Conservation (phyloP, 2,888 invertebrate genomes). For the Catotricha subobsoleta region DNA sequence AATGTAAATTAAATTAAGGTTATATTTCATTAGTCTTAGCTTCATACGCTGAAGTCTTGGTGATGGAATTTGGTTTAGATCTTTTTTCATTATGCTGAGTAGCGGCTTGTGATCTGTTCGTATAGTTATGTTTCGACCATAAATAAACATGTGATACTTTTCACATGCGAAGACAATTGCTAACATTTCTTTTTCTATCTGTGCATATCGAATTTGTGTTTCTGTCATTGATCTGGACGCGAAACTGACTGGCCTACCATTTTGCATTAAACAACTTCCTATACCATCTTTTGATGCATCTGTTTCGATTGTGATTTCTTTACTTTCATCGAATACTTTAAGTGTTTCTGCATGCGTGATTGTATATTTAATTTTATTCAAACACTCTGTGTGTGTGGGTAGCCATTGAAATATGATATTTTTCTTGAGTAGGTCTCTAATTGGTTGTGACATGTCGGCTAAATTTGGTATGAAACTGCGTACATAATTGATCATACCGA, state of each 20-base stretch:
- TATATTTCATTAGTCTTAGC: constrained; percentile 12
- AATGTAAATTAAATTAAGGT: constrained; percentile 10
- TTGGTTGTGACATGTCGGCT: constrained; percentile 5
- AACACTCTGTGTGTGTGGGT: constrained; percentile 8
- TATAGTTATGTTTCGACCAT: constrained; percentile 9
- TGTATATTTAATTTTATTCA: constrained; percentile 9
- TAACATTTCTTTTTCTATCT: constrained; percentile 13
- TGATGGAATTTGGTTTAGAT: constrained; percentile 9
- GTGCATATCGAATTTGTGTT: constrained; percentile 10
- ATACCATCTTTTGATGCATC: constrained; percentile 11
- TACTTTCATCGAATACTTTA: constrained; percentile 9
- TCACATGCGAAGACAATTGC: constrained; percentile 12
- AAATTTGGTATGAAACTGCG: constrained; percentile 10
- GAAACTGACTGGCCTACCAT: constrained; percentile 11
- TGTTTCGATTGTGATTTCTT: constrained; percentile 10
- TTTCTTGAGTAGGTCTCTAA: constrained; percentile 13
- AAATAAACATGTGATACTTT: constrained; percentile 13
- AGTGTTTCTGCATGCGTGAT: constrained; percentile 7
- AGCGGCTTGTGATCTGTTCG: constrained; percentile 12
- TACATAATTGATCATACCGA: constrained; percentile 15
- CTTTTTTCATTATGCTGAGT: constrained; percentile 10
- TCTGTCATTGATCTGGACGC: constrained; percentile 10
- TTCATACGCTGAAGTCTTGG: constrained; percentile 11
- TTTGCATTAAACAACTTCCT: constrained; percentile 12
- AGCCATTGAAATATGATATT: constrained; percentile 13